Evolutionary conservation across 2,888 invertebrate genomes (phyloP).

Genomic region (Drosophila infuscata): DNA sequence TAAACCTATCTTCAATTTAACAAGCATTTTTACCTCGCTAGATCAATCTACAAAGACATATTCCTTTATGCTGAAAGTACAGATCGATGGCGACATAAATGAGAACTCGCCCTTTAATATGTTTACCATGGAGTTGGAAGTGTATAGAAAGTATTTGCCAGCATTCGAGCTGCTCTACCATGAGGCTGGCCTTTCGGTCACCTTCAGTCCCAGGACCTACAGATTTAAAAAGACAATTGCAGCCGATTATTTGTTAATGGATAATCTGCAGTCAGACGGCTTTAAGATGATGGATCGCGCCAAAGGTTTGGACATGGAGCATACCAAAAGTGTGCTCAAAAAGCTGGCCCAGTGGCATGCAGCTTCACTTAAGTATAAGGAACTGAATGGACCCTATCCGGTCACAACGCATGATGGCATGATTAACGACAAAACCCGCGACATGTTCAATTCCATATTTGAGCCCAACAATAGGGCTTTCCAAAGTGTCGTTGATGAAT

Average conservation of each 20-base stretch:
- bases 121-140: constrained; percentile 68
- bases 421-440: constrained; percentile 33
- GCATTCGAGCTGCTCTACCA: constrained; percentile 62
- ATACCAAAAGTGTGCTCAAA: constrained; percentile 66
- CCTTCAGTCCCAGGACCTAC: constrained; percentile 50
- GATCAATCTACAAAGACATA: constrained; percentile 35
- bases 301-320: constrained; percentile 72
- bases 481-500: constrained; percentile 34
- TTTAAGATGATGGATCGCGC: constrained; percentile 72
- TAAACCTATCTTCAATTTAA: background rate
- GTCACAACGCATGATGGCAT: constrained; percentile 30
- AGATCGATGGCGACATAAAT: constrained; percentile 3
- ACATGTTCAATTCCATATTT: constrained; percentile 23
- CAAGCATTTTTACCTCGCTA: background rate
- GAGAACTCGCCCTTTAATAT: constrained; percentile 46
- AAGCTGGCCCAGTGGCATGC: constrained; percentile 83
- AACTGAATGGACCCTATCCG: constrained; percentile 59
- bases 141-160: constrained; percentile 59
- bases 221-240: constrained; percentile 31
- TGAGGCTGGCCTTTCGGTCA: constrained; percentile 36
- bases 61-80: constrained; percentile 58
- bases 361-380: constrained; percentile 70
- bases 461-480: constrained; percentile 20
- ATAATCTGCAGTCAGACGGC: constrained; percentile 63
- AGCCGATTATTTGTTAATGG: constrained; percentile 65